Evolutionary conservation across 1,140 invertebrate genomes (phyloP).

Genomic region (Drosophila chauvacae): DNA sequence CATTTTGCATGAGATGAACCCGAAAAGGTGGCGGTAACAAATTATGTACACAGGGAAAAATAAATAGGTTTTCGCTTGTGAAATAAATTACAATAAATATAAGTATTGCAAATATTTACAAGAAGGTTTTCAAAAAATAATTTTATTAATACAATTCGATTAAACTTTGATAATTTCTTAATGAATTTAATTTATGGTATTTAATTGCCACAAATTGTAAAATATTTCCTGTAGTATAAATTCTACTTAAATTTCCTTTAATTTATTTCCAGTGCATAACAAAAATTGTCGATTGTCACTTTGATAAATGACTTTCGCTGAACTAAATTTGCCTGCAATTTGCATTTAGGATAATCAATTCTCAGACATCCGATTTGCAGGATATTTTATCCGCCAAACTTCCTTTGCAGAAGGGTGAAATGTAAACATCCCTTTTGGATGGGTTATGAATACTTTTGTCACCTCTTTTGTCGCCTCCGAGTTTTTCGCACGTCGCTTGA

Average conservation of each 20-base stretch:
- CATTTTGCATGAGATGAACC: slow-evolving; percentile 47
- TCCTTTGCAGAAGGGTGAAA: slow-evolving; percentile 2
- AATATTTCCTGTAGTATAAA: neutral
- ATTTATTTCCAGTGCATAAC: slow-evolving; percentile 1
- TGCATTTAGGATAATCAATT: slow-evolving; percentile 79
- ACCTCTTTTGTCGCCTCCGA: slow-evolving; percentile 34
- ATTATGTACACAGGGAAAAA: slow-evolving; percentile 14
- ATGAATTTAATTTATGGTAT: neutral
- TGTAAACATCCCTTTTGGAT: slow-evolving; percentile 20
- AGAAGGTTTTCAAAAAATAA: too few species aligned
- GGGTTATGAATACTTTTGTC: slow-evolving; percentile 54
- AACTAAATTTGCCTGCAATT: slow-evolving; percentile 63
- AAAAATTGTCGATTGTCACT: slow-evolving; percentile 31
- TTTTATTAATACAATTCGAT: too few species aligned
- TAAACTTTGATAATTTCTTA: neutral
- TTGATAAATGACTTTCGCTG: slow-evolving; percentile 56
- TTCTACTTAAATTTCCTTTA: too few species aligned
- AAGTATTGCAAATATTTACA: neutral
- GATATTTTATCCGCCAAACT: slow-evolving; percentile 13
- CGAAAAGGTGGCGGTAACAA: slow-evolving; percentile 13
- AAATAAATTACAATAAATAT: neutral
- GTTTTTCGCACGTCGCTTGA: slow-evolving; percentile 29
- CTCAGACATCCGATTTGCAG: slow-evolving; percentile 30
- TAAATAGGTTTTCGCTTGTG: too few species aligned
- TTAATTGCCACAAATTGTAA: neutral